Evolutionary conservation across 1,140 invertebrate species (phyloP), one percentile per base, ranked within the genome.

Genomic region (Cryptotermes secundus): DNA sequence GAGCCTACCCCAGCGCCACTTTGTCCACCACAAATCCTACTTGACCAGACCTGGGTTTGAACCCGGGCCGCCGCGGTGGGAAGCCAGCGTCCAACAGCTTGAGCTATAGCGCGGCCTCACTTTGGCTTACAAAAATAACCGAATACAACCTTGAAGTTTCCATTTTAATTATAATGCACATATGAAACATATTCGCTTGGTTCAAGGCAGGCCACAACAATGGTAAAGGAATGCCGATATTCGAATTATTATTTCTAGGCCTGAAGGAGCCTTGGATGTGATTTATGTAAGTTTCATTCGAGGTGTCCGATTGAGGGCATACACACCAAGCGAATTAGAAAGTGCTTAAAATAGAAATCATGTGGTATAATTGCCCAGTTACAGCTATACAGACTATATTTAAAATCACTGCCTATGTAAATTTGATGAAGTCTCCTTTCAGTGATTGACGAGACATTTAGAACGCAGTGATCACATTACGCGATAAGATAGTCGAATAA

Each of bases 141-240:
- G 12, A 72, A 31, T 4, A 16, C 6, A 14, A 31, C 59, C 59
- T 72, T 72, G 59, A 72, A 31, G 59, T n/a, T 26, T 1, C 31
- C n/a, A 72, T 72, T 31, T 72, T 72, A 72, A 72, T n/a, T 72
- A 72, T 31, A 1, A 72, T 12, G 26, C 16, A 72, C 26, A 59
- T n/a, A n/a, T 59, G 53, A 59, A 59, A 59, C 24, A n/a, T 59
- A 59, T 59, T n/a, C 26, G 31, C 59, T 72, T 72, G 59, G 26
- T 72, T 72, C 59, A 72, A 72, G 59, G 59, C 59, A n/a, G 59
- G n/a, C 59, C 59, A 72, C 59, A 72, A 72, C 59, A 72, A 72
- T 59, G 53, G 22, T 26, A 4, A 59, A 19, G 16, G 19, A n/a
- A 59, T n/a, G 59, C 59, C 59, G 59, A 72, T 72, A 26, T 72